phyloP scores from a whole-genome alignment of 2,797 vertebrate species.

The Thaleichthys pacificus region DNA sequence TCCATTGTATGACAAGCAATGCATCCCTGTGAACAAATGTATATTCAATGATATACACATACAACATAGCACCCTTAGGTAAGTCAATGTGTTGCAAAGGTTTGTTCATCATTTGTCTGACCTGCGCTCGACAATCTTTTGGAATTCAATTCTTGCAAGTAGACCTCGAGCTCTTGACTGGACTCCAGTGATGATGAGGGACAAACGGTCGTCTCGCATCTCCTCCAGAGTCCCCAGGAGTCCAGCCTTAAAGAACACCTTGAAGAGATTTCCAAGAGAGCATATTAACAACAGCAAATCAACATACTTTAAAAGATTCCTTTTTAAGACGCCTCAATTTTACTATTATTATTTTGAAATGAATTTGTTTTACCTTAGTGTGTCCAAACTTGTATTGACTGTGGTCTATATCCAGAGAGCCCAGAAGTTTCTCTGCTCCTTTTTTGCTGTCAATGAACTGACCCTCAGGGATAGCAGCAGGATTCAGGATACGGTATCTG shows the following conservation, averaged over 20 bases:
- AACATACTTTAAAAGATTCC: not conserved
- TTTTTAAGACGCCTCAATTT: not conserved
- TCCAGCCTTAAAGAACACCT: slow-evolving; percentile 90
- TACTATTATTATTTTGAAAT: not conserved
- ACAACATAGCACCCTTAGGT: not conserved
- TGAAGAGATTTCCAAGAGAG: slow-evolving; percentile 5
- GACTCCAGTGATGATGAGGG: slow-evolving; percentile 85
- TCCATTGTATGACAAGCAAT: slow-evolving; percentile 84
- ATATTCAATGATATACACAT: not conserved
- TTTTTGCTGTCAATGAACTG: slow-evolving; percentile 76
- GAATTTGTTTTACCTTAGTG: slow-evolving; percentile 65
- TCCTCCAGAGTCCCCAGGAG: slow-evolving; percentile 85
- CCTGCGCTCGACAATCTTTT: slow-evolving; percentile 84
- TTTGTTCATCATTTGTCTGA: slow-evolving; percentile 39
- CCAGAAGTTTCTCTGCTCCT: slow-evolving; percentile 73
- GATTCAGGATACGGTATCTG: slow-evolving; percentile 76
- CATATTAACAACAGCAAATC: not conserved
- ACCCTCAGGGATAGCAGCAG: slow-evolving; percentile 74
- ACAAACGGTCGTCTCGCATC: slow-evolving; percentile 85
- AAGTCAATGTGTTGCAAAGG: not conserved
- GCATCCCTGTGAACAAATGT: slow-evolving; percentile 74
- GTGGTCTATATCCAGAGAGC: slow-evolving; percentile 74
- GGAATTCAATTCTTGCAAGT: slow-evolving; percentile 82
- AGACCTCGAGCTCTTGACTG: slow-evolving; percentile 82
- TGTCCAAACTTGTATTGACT: slow-evolving; percentile 77